Conservation (phyloP, 2,113 vertebrate species). For the Rhagologus leucostigma region DNA sequence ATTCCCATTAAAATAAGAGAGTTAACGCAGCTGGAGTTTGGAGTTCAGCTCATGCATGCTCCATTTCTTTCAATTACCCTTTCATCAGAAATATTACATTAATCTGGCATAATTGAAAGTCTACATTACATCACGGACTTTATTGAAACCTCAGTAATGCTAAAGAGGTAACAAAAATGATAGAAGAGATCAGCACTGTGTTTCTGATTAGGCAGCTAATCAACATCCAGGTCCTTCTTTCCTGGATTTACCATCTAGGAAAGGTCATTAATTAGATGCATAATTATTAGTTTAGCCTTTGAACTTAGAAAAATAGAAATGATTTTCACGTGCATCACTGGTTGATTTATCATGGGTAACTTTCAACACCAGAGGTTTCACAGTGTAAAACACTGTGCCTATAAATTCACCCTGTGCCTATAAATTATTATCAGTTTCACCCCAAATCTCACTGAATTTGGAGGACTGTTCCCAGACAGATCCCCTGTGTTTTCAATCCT, state of each 20-base stretch:
- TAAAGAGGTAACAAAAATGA: neutral
- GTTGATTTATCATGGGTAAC: neutral
- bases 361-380: neutral
- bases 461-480: neutral
- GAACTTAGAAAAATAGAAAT: neutral
- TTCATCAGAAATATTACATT: slow-evolving; percentile 47
- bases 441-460: neutral
- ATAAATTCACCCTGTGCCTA: neutral
- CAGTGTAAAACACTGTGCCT: neutral
- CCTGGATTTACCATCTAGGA: neutral
- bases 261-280: neutral
- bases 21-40: slow-evolving; percentile 9
- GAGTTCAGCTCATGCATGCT: neutral
- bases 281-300: neutral
- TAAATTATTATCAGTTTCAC: neutral
- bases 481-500: neutral
- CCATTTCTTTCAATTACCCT: slow-evolving; percentile 53
- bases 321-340: neutral
- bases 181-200: neutral
- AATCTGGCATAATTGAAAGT: slow-evolving; percentile 48
- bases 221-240: neutral
- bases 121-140: slow-evolving; percentile 11
- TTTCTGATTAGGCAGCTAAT: slow-evolving; percentile 23
- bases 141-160: neutral
- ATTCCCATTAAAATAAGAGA: slow-evolving; percentile 2